Evolutionary conservation across 2,888 invertebrate genomes (phyloP).

Genomic region (Apamea crenata): DNA sequence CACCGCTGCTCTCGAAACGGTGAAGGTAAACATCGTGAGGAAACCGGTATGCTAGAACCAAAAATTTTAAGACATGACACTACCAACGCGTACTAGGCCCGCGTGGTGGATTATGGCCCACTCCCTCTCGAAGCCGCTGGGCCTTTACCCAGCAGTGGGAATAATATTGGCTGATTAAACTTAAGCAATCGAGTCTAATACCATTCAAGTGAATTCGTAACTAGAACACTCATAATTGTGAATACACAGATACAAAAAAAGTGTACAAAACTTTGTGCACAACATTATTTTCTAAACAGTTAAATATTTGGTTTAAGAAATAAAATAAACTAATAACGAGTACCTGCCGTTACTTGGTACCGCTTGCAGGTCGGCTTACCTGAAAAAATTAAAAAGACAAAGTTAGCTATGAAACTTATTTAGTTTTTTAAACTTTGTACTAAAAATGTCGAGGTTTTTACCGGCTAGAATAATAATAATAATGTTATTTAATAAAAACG

Average conservation of each 20-base stretch:
- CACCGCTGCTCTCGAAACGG: no score
- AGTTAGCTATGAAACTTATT: constrained; percentile 9
- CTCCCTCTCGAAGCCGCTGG: no score
- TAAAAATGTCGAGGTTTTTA: background rate
- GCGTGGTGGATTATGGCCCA: no score
- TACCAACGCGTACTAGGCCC: no score
- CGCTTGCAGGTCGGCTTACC: constrained; percentile 39
- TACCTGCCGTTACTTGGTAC: constrained; percentile 38
- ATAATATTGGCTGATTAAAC: no score
- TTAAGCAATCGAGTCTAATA: background rate
- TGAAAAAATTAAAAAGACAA: constrained; percentile 34
- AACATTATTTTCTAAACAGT: background rate
- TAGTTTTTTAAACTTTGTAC: background rate
- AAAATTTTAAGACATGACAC: no score
- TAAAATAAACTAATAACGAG: constrained; percentile 4
- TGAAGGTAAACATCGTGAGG: no score
- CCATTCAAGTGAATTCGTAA: background rate
- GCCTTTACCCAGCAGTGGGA: no score
- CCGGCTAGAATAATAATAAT: no score
- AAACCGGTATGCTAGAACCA: no score
- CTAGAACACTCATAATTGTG: background rate
- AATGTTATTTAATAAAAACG: no score
- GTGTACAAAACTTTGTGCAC: background rate
- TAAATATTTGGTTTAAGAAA: background rate
- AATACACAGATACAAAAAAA: background rate